Evolutionary conservation across 1,140 invertebrate genomes (phyloP).

Genomic region (Oreohelix idahoensis): DNA sequence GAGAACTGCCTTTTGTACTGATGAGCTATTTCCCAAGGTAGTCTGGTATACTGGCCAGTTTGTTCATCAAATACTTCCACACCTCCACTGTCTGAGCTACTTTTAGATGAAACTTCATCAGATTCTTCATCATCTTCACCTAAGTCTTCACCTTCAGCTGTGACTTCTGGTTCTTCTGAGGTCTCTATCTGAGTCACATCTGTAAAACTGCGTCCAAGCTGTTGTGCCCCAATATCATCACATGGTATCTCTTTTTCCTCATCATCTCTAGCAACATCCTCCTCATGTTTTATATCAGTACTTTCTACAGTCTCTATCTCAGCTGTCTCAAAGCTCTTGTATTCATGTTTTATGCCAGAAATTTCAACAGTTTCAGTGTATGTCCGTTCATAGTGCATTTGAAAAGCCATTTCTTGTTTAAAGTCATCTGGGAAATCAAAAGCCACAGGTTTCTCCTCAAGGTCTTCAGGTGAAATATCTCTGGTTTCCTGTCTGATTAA

Average conservation of each 20-base stretch:
- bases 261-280: neutral
- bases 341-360: neutral
- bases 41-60: slow-evolving; percentile 49
- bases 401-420: slow-evolving; percentile 44
- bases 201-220: no score
- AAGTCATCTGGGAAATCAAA: slow-evolving; percentile 60
- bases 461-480: slow-evolving; percentile 67
- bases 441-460: slow-evolving; percentile 57
- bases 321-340: neutral
- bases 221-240: slow-evolving; percentile 11
- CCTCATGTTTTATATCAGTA: neutral
- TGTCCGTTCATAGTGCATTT: slow-evolving; percentile 45
- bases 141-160: neutral
- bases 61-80: slow-evolving; percentile 61
- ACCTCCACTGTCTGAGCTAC: slow-evolving; percentile 53
- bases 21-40: slow-evolving; percentile 67
- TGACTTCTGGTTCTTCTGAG: neutral
- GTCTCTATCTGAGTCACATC: neutral
- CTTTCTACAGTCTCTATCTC: neutral
- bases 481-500: slow-evolving; percentile 48
- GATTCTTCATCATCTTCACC: slow-evolving; percentile 32
- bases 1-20: slow-evolving; percentile 69
- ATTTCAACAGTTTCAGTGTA: slow-evolving; percentile 31
- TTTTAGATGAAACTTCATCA: slow-evolving; percentile 50
- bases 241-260: slow-evolving; percentile 5